phyloP scores from a whole-genome alignment of 2,888 invertebrate species.

The Onthophagus sagittarius region DNA sequence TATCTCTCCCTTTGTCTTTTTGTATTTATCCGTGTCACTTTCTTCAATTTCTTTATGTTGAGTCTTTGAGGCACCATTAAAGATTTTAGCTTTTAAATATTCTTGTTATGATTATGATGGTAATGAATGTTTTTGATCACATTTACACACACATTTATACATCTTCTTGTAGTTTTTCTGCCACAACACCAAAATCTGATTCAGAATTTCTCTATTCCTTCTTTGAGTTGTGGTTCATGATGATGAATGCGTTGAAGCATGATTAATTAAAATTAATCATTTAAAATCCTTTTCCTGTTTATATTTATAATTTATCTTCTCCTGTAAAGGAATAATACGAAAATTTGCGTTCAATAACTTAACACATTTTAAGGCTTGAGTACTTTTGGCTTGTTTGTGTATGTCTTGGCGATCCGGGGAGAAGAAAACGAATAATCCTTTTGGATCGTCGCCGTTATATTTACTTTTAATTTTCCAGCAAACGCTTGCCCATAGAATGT shows the following conservation, averaged over 20 bases:
- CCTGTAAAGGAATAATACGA: neutral
- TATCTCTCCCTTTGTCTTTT: neutral
- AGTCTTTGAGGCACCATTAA: neutral
- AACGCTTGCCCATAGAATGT: conserved; percentile 49
- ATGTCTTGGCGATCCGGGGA: conserved; percentile 10
- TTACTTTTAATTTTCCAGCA: conserved; percentile 15
- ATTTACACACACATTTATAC: no score
- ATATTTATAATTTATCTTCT: neutral
- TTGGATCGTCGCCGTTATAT: neutral
- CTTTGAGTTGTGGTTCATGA: neutral
- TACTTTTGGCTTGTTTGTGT: conserved; percentile 43
- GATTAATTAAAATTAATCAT: no score
- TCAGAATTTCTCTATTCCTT: neutral
- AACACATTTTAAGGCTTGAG: conserved; percentile 35
- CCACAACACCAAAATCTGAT: neutral
- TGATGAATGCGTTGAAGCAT: neutral
- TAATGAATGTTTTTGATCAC: no score
- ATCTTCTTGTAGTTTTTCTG: neutral
- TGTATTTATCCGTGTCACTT: neutral
- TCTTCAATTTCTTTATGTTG: neutral
- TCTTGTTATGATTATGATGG: no score
- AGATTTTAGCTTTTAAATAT: no score
- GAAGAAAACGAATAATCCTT: conserved; percentile 9
- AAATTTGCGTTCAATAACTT: neutral
- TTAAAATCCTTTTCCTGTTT: neutral